Evolutionary conservation across 2,113 vertebrate species (phyloP).

Genomic region (Pantherophis guttatus): DNA sequence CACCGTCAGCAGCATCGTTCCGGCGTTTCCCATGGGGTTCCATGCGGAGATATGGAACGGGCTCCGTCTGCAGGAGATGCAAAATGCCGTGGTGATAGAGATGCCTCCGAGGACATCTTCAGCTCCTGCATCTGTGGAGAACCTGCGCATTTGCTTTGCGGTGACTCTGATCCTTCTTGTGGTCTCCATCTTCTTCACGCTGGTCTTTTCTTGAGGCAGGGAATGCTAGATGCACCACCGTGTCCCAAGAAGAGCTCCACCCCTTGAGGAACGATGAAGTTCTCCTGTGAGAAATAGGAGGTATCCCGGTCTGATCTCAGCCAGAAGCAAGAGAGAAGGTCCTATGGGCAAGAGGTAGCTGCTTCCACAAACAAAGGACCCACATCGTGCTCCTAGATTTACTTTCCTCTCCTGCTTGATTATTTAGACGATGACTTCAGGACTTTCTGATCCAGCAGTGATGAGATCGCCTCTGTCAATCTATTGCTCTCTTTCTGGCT

Average conservation of each 20-base stretch:
- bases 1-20: slow-evolving; percentile 39
- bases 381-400: background rate
- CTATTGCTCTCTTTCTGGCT: background rate
- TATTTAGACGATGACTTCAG: background rate
- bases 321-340: background rate
- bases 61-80: slow-evolving; percentile 27
- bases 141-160: slow-evolving; percentile 62
- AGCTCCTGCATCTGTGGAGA: slow-evolving; percentile 54
- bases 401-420: background rate
- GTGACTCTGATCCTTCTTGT: slow-evolving; percentile 61
- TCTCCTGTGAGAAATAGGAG: background rate
- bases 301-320: background rate
- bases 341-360: background rate
- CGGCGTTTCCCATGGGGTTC: slow-evolving; percentile 14
- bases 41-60: background rate
- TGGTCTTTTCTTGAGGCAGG: slow-evolving; percentile 64
- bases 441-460: background rate
- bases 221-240: background rate
- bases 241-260: background rate
- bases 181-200: slow-evolving; percentile 60
- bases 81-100: slow-evolving; percentile 44
- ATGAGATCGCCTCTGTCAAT: background rate
- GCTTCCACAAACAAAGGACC: background rate
- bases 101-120: slow-evolving; percentile 43
- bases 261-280: slow-evolving; percentile 23